These are phyloP conservation scores for Noctua janthe DNA, from an alignment of 2,888 invertebrate species.

Conservation along the genomic window DNA sequence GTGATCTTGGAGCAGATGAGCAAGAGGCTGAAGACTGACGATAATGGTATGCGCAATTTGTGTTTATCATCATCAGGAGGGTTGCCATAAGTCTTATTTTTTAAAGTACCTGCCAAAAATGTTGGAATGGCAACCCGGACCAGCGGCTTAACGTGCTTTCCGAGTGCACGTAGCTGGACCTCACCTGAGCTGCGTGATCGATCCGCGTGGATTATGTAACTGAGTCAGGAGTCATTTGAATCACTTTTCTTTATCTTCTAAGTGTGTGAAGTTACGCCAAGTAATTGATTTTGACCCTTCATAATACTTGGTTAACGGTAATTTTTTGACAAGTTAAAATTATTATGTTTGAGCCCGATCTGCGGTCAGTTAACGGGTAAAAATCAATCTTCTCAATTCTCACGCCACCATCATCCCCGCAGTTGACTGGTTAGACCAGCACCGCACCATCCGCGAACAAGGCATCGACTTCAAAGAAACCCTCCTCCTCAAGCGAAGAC, in stretches of 20 bases:
- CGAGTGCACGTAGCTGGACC: not conserved
- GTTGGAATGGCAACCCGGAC: not conserved
- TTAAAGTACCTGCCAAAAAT: not conserved
- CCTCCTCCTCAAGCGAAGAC: constrained; percentile 97
- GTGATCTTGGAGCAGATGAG: constrained; percentile 98
- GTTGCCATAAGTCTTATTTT: not conserved
- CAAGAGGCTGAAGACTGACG: constrained; percentile 99
- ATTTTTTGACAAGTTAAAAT: not conserved
- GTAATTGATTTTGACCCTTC: not conserved
- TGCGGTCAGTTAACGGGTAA: not conserved
- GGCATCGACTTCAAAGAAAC: constrained; percentile 97
- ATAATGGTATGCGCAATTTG: constrained; percentile 93
- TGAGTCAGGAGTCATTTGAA: not conserved
- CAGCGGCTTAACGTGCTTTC: too few species aligned
- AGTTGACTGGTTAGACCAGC: constrained; percentile 99
- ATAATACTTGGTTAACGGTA: not conserved
- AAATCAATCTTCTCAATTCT: not conserved
- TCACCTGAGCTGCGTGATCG: not conserved
- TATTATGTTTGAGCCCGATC: not conserved
- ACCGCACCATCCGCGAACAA: constrained; percentile 98
- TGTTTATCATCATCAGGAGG: not conserved
- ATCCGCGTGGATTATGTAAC: not conserved
- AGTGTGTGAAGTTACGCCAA: not conserved
- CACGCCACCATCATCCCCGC: constrained; percentile 14
- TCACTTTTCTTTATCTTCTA: not conserved